These are phyloP conservation scores for Anoplophora glabripennis DNA, from an alignment of 1,140 invertebrate species.

Conservation along the genomic window DNA sequence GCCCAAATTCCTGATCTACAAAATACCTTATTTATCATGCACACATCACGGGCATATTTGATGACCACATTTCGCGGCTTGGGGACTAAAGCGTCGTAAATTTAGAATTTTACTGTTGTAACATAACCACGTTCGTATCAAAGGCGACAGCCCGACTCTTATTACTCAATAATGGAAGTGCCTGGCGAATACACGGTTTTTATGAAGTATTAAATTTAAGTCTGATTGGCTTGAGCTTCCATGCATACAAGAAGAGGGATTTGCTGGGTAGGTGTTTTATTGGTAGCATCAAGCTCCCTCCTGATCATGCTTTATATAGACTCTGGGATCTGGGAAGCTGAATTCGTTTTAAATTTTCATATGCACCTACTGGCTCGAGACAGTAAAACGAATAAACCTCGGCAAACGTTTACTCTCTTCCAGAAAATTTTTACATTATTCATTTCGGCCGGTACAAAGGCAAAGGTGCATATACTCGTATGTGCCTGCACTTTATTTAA, in stretches of 20 bases:
- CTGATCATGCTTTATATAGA: slow-evolving; percentile 18
- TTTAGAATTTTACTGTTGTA: slow-evolving; percentile 18
- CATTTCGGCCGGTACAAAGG: too few relatives aligned
- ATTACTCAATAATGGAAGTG: neutral
- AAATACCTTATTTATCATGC: too few relatives aligned
- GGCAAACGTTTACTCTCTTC: too few relatives aligned
- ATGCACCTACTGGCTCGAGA: too few relatives aligned
- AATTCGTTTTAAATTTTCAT: too few relatives aligned
- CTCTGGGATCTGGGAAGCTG: neutral
- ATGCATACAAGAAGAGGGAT: slow-evolving; percentile 18
- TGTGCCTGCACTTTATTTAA: too few relatives aligned
- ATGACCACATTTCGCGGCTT: too few relatives aligned
- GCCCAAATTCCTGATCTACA: too few relatives aligned
- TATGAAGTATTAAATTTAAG: slow-evolving; percentile 22
- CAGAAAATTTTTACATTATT: too few relatives aligned
- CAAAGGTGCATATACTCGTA: too few relatives aligned
- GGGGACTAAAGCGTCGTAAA: slow-evolving; percentile 11
- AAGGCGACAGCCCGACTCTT: slow-evolving; percentile 2
- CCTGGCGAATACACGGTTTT: slow-evolving; percentile 9
- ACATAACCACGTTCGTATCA: slow-evolving; percentile 18
- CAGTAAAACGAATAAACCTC: too few relatives aligned
- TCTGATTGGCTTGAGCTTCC: slow-evolving; percentile 16
- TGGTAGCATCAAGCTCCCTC: slow-evolving; percentile 12
- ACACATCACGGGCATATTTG: too few relatives aligned
- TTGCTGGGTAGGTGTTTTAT: slow-evolving; percentile 17